Base-by-base conservation (phyloP, 2,888 invertebrate species). In the Lasioglossum pauxillum region DNA sequence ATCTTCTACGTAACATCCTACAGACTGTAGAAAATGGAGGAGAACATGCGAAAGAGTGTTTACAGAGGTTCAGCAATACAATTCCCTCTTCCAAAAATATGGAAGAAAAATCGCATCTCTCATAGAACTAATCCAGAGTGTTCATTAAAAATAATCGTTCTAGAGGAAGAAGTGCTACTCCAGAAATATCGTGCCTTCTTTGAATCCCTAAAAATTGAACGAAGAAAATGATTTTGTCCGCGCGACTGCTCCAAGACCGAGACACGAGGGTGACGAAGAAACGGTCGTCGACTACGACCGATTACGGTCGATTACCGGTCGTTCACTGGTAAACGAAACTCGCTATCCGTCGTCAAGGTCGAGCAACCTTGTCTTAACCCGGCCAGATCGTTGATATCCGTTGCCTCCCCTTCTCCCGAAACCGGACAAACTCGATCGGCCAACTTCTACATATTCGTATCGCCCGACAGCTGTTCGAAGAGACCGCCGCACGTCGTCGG, bases 301-400 rank as follows among this genome's bases (percentile, higher is more conserved):
- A 75, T 84, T 78, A 83, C 53, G 75, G 35, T 78, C 64, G 60
- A 46, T 84, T 84, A 78, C n/a, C 49, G 46, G 12, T 73, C 35
- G 35, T 14, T 71, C 44, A 46, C 53, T 35, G 64, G 53, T 35
- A 53, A 75, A 78, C 60, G 71, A 78, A 75, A 75, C 78, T 49
- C 73, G 78, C 67, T 44, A 12, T 41, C 23, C 35, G n/a, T 16
- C 72, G 78, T 53, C 75, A 78, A 78, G 57, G 69, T 71, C 78
- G 60, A 2, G 16, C 60, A 78, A 75, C 71, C 69, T 67, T 72
- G 72, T 64, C 57, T 82, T 49, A 75, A 78, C 57, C 67, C 46
- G 57, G 31, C 82, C 69, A 84, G 84, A 82, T 84, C 74, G 77
- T 27, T 82, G 82, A 78, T 83, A 88, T 85, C 88, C 85, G 80